These are phyloP conservation scores for Sclerodermus sp. DNA, from an alignment of 2,888 invertebrate genomes.

Conservation along the genomic window DNA sequence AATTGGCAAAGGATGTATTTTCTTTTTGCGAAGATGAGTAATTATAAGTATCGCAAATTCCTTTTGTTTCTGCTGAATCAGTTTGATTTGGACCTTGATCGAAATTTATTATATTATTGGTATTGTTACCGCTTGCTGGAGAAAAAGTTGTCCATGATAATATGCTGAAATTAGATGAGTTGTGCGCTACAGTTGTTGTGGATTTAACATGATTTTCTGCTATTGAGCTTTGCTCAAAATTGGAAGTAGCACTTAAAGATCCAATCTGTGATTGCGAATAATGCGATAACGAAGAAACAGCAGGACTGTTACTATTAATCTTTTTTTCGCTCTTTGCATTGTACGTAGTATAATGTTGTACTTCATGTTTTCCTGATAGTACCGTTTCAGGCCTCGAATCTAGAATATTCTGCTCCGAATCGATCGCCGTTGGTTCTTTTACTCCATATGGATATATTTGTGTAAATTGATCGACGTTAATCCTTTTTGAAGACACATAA, in stretches of 20 bases:
- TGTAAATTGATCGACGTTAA: constrained; percentile 29
- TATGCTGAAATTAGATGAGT: constrained; percentile 55
- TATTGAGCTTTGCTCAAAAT: constrained; percentile 42
- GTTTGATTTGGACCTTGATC: constrained; percentile 29
- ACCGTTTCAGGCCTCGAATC: constrained; percentile 23
- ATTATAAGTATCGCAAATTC: constrained; percentile 47
- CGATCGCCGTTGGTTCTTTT: constrained; percentile 21
- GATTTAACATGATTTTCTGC: constrained; percentile 41
- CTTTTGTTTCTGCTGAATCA: constrained; percentile 38
- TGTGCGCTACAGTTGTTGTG: constrained; percentile 49
- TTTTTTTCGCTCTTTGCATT: constrained; percentile 35
- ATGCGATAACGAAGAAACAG: constrained; percentile 5
- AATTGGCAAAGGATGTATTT: constrained; percentile 32
- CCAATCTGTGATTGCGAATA: constrained; percentile 34
- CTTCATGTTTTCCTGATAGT: constrained; percentile 41
- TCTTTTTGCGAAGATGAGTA: constrained; percentile 47
- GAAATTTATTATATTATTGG: constrained; percentile 34
- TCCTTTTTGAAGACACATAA: constrained; percentile 25
- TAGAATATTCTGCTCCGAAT: constrained; percentile 17
- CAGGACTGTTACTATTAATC: constrained; percentile 20
- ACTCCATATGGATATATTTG: constrained; percentile 28
- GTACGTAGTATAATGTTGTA: constrained; percentile 23
- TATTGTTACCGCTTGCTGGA: constrained; percentile 33
- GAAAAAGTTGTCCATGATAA: constrained; percentile 56
- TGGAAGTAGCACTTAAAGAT: constrained; percentile 39